Evolutionary conservation across 2,888 invertebrate genomes (phyloP), one percentile per base, ranked within the genome.

Genomic region (Dasypolia templi): DNA sequence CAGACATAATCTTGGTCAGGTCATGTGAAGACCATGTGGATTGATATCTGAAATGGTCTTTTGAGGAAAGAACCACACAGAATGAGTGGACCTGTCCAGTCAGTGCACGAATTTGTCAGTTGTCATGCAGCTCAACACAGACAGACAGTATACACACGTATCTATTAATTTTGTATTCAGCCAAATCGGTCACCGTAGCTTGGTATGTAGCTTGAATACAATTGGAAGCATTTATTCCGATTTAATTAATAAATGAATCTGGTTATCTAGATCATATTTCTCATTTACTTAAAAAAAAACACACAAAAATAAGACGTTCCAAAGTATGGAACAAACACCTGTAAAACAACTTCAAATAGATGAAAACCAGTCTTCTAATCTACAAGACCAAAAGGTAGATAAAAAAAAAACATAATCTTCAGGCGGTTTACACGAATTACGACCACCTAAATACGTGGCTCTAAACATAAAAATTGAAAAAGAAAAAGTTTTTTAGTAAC

Each of bases 401-500:
- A 68, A 66, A 65, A 77, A 68, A 66, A 65, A 77, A 83, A 75
- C 62, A 59, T 82, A 75, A 82, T 72, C 75, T 75, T 72, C 39
- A 61, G 35, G 12, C 55, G 58, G 51, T 79, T 83, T 64, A 66
- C 64, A 68, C 71, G 77, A 80, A 56, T 68, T 64, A 84, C 56
- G 76, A 19, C 75, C 53, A 51, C 71, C 79, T 68, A 79, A 78
- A 77, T 69, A 69, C n/a, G n/a, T n/a, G n/a, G 56, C 44, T 11
- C 55, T 49, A 62, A 76, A 72, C 62, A 84, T 72, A 71, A 82
- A 85, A 78, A 82, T 84, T 79, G 74, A 77, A 84, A 87, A 79
- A 86, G 78, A 79, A 72, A 77, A 84, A 85, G 32, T 89, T 88
- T 88, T 87, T 86, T 89, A 86, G 86, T 82, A 86, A 88, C 87